Percentiles rank a stretch among this genome's conserved stretches.
phyloP scores from a whole-genome alignment of 2,888 invertebrate species.

The Drosophila multiciliata region DNA sequence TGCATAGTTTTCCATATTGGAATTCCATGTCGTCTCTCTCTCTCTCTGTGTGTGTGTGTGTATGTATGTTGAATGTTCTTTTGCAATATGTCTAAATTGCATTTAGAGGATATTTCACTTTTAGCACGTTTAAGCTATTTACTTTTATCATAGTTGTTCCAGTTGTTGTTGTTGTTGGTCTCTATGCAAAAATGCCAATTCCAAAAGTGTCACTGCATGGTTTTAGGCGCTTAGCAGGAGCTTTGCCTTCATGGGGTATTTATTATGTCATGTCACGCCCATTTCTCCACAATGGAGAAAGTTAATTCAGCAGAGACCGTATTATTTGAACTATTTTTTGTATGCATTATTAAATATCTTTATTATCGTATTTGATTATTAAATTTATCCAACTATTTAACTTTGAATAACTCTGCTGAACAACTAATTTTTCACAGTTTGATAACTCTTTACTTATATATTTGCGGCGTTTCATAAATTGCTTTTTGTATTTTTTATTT shows the following conservation, averaged over 20 bases:
- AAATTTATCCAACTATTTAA: not conserved
- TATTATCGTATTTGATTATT: conserved; percentile 27
- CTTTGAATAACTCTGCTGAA: not conserved
- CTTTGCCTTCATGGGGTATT: conserved; percentile 40
- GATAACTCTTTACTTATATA: not conserved
- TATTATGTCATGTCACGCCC: conserved; percentile 48
- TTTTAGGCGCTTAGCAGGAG: conserved; percentile 59
- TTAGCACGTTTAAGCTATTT: conserved; percentile 69
- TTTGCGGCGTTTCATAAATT: conserved; percentile 40
- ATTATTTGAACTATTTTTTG: not conserved
- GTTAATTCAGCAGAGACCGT: conserved; percentile 22
- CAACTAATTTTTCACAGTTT: not conserved
- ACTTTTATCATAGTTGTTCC: conserved; percentile 50
- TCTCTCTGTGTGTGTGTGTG: not conserved
- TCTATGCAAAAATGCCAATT: conserved; percentile 68
- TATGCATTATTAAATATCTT: conserved; percentile 28
- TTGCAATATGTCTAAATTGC: conserved; percentile 11
- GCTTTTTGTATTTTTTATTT: conserved; percentile 29
- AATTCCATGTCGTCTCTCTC: not conserved
- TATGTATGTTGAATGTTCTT: conserved; percentile 1
- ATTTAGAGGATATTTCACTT: conserved; percentile 53
- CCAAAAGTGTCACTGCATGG: conserved; percentile 74
- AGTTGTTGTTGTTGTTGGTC: conserved; percentile 20
- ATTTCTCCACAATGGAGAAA: conserved; percentile 27
- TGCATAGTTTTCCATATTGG: conserved; percentile 28